phyloP scores from a whole-genome alignment of 64 coral and sea anemone species.

The Cladopsammia gracilis region DNA sequence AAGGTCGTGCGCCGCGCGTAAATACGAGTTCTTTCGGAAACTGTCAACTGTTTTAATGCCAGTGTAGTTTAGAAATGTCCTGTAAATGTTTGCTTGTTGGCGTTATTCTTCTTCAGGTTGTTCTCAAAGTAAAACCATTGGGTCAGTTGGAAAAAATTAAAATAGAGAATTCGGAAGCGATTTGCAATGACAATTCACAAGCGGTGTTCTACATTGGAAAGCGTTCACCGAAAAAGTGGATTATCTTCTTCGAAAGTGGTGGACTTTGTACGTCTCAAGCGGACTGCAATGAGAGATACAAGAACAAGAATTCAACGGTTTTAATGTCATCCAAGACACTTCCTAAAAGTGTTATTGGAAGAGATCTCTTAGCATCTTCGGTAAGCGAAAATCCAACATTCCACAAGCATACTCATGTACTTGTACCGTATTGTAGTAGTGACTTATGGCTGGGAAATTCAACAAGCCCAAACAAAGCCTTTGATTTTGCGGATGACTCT shows the following conservation, averaged over 20 bases:
- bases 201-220: constrained; percentile 64
- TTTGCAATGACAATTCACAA: constrained; percentile 82
- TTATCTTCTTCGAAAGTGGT: constrained; percentile 84
- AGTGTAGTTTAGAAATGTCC: not conserved
- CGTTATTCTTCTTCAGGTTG: not conserved
- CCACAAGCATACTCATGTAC: constrained; percentile 61
- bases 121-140: not conserved
- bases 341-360: constrained; percentile 53
- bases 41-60: not conserved
- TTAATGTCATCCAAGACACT: constrained; percentile 65
- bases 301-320: constrained; percentile 54
- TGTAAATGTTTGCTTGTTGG: not conserved
- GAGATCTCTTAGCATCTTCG: constrained; percentile 55
- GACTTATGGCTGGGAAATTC: constrained; percentile 77
- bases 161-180: constrained; percentile 5
- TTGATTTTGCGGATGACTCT: constrained; percentile 45
- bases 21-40: not conserved
- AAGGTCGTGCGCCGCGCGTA: not conserved
- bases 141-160: constrained; percentile 15
- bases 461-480: constrained; percentile 2
- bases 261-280: constrained; percentile 72
- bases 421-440: constrained; percentile 84
- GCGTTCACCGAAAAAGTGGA: constrained; percentile 19
- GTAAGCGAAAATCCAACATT: constrained; percentile 56
- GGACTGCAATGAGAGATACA: constrained; percentile 76